These are phyloP conservation scores for Enteromius argenteus DNA, from an alignment of 2,797 vertebrate genomes.

Conservation along the genomic window DNA sequence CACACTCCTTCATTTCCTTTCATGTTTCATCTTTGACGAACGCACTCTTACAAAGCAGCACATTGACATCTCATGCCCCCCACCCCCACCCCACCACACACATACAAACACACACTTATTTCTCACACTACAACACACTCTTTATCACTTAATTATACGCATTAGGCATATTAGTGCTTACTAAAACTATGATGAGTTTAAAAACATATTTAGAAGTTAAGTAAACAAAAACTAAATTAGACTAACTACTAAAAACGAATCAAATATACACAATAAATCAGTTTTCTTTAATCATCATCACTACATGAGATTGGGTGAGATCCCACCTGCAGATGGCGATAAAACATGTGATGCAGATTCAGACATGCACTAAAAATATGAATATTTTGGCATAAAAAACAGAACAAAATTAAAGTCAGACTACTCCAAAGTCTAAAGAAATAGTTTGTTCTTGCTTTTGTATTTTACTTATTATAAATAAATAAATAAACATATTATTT, in stretches of 20 bases:
- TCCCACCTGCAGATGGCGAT: conserved; percentile 14
- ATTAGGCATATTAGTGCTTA: not conserved
- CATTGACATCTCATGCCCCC: conserved; percentile 45
- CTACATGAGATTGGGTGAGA: not conserved
- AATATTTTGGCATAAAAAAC: not conserved
- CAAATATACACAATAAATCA: not conserved
- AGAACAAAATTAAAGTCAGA: not conserved
- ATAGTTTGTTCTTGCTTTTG: not conserved
- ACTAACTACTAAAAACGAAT: not conserved
- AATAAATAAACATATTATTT: too few species aligned
- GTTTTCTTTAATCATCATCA: not conserved
- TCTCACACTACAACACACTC: not conserved
- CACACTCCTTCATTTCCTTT: conserved; percentile 58
- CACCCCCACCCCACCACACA: not conserved
- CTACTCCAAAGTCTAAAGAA: not conserved
- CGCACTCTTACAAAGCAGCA: conserved; percentile 44
- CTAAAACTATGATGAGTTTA: not conserved
- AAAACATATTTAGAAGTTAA: not conserved
- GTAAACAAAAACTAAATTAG: not conserved
- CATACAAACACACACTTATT: conserved; percentile 28
- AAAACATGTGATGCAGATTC: not conserved
- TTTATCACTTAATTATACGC: not conserved
- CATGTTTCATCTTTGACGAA: conserved; percentile 53
- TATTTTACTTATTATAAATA: not conserved
- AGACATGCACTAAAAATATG: not conserved